A percentile compares a stretch with the other conserved stretches of the same genome.
Conservation (phyloP, 2,113 vertebrate genomes). For the Scomber scombrus region DNA sequence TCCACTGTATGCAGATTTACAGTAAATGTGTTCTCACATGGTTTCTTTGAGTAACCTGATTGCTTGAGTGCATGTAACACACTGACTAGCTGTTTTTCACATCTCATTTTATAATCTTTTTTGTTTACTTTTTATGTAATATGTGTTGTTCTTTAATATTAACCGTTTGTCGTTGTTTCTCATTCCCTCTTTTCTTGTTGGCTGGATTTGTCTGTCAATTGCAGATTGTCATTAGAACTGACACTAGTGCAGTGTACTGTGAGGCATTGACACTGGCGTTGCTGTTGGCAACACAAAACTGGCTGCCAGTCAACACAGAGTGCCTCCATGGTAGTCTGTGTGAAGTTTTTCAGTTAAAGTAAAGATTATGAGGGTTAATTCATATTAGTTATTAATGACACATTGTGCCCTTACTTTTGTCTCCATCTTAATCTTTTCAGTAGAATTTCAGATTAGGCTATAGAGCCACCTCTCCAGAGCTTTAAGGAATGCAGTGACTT, state of each 20-base stretch:
- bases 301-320: constrained; percentile 30
- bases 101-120: not conserved
- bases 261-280: constrained; percentile 23
- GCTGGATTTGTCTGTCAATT: constrained; percentile 30
- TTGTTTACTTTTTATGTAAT: not conserved
- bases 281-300: constrained; percentile 39
- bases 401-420: not conserved
- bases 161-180: constrained; percentile 13
- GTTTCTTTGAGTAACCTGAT: no score
- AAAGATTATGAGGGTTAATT: constrained; percentile 8
- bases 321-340: constrained; percentile 1
- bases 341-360: not conserved
- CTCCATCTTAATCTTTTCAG: constrained; percentile 9
- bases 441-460: not conserved
- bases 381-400: not conserved
- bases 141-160: constrained; percentile 6
- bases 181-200: constrained; percentile 10
- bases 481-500: not conserved
- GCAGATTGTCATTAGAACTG: constrained; percentile 38
- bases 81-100: not conserved
- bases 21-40: no score
- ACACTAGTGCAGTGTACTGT: constrained; percentile 11
- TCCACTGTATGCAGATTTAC: no score
- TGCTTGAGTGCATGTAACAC: no score
- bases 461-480: not conserved